Percentiles rank a stretch among this genome's conserved stretches.
Conservation (phyloP, 2,797 vertebrate species). For the Lagodon rhomboides region DNA sequence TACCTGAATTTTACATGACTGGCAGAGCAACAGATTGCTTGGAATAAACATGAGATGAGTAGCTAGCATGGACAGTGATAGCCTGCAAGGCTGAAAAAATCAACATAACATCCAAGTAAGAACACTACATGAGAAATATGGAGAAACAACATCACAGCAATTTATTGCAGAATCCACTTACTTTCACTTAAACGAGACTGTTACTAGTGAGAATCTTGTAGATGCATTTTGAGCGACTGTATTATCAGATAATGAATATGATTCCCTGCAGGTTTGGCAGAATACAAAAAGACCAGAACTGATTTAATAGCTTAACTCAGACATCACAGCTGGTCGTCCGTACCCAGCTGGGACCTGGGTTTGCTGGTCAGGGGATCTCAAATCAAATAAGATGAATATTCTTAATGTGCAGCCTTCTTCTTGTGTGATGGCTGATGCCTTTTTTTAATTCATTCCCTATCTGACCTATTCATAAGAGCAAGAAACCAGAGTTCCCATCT, state of each 20-base stretch:
- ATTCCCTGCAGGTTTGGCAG: slow-evolving; percentile 38
- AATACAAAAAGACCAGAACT: slow-evolving; percentile 57
- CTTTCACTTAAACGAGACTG: not conserved
- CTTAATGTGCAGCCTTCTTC: slow-evolving; percentile 49
- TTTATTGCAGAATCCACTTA: not conserved
- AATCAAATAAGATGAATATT: slow-evolving; percentile 66
- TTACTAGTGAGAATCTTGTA: slow-evolving; percentile 4
- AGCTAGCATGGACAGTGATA: not conserved
- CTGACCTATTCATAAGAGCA: slow-evolving; percentile 65
- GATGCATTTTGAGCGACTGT: slow-evolving; percentile 30
- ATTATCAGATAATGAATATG: slow-evolving; percentile 47
- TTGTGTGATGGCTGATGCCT: slow-evolving; percentile 65
- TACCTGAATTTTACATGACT: slow-evolving; percentile 1
- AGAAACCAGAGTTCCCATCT: slow-evolving; percentile 55
- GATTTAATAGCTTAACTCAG: slow-evolving; percentile 62
- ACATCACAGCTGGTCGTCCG: slow-evolving; percentile 48
- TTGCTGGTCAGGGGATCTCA: slow-evolving; percentile 54
- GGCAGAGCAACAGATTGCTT: slow-evolving; percentile 11
- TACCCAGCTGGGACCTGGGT: slow-evolving; percentile 60
- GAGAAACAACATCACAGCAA: not conserved
- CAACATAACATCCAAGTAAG: slow-evolving; percentile 2
- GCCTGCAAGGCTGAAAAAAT: not conserved
- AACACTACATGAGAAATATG: not conserved
- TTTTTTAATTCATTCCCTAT: slow-evolving; percentile 75
- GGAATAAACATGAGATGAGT: slow-evolving; percentile 11